Evolutionary conservation across 2,797 vertebrate species (phyloP), one percentile per base, ranked within the genome.

Genomic region (Vespertilio murinus): DNA sequence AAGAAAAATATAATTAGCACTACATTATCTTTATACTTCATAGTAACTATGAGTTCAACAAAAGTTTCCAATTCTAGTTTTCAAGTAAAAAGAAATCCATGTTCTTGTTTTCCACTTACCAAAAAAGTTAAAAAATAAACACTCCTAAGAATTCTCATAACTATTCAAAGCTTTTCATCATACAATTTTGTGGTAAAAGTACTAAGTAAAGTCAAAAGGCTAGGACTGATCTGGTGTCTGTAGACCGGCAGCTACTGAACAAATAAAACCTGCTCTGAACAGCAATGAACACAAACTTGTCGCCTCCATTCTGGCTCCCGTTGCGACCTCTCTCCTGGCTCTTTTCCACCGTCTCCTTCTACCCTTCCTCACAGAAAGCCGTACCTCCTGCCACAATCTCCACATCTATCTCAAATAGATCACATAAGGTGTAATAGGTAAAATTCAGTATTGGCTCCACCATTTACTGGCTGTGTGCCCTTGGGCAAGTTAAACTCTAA

Each of bases 1-100:
- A 90, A 69, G 56, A 86, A 85, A 97, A 33, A 96, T 6, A 65
- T n/a, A 89, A 67, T 95, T 38, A 88, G 16, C 8, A 47, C 18
- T 79, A 95, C 49, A 95, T 80, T 47, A 61, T 49, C 85, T 14
- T 87, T 54, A 47, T 64, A 96, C 47, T 59, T 30, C 54, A 82
- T 0, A 42, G 8, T 94, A 94, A 80, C 49, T 54, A 23, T 22
- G 52, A 59, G 14, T 77, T 95, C 59, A 75, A 59, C 33, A 77
- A 87, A 70, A 86, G 20, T 78, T 14, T 92, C 5, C 70, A 7
- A 14, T 89, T 85, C 89, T 42, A 64, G 77, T 88, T 38, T 56
- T 5, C 18, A 0, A 0, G 0, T 35, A 95, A 73, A 96, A 78
- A 92, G 25, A 90, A 83, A 78, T 80, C 23, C 67, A 73, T 54